Evolutionary conservation across 2,113 vertebrate genomes (phyloP), one percentile per base, ranked within the genome.

Genomic region (Hippocampus barbouri): DNA sequence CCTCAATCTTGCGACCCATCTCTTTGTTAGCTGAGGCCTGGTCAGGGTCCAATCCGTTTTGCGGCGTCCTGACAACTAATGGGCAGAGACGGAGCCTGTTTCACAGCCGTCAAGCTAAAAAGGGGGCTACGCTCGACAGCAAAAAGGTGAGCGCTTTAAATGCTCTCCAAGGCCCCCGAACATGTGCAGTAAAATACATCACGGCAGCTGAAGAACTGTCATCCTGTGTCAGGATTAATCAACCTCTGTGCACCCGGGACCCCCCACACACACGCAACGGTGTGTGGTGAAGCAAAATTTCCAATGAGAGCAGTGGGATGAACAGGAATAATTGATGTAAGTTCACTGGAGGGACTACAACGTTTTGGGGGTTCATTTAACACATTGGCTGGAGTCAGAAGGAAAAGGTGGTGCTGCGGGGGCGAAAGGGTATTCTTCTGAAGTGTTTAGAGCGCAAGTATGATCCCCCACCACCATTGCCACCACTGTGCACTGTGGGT

Each of bases 141-240:
- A 71, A 84, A 87, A 90, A 85, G 85, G 89, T 88, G 85, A 87
- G 71, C 76, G 34, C 71, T 82, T 87, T 85, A 89, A 91, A 82
- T 81, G 80, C 77, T 81, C 82, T 86, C 80, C 88, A 87, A 88
- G 64, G 85, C 15, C 82, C 78, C 70, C 80, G 83, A 88, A 91
- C 90, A 90, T 89, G 87, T 92, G 85, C 76, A 87, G 79, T 83
- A 74, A 81, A 89, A 90, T 90, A 83, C 66, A 90, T 89, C 85
- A 89, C 68, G n/a, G 70, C 72, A 66, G 84, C 56, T 78, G 69
- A 76, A 84, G 77, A 89, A 72, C 81, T 88, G 87, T 89, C 86
- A 88, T 86, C 85, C 82, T 67, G 61, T 78, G 86, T 92, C 88
- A 87, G 79, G 80, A 89, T 89, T 68, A 89, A 90, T 92, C 87